These are phyloP conservation scores for Zapus hudsonius DNA, from an alignment of 2,113 vertebrate species.

Conservation along the genomic window DNA sequence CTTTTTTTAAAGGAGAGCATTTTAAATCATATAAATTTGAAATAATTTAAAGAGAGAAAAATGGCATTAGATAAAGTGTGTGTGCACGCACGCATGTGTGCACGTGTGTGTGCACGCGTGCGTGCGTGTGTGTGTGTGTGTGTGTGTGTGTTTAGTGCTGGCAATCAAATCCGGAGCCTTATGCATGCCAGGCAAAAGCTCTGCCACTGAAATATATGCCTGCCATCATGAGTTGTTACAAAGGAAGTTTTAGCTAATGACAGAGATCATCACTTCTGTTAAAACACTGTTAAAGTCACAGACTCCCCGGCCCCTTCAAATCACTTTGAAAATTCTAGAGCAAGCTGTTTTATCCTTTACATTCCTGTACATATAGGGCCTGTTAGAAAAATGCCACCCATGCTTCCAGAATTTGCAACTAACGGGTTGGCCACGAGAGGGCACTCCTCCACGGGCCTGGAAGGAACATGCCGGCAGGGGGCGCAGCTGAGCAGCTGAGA, in stretches of 20 bases:
- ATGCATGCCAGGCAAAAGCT: background rate
- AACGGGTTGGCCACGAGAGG: slow-evolving; percentile 55
- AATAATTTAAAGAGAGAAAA: background rate
- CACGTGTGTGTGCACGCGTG: background rate
- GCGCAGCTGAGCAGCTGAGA: background rate
- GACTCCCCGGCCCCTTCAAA: background rate
- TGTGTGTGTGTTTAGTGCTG: too few relatives aligned
- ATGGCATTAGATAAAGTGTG: too few relatives aligned
- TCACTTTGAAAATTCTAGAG: slow-evolving; percentile 38
- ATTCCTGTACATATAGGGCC: background rate
- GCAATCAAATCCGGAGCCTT: background rate
- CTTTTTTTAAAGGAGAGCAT: background rate
- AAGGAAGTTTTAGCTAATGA: slow-evolving; percentile 25
- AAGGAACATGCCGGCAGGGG: rapidly evolving
- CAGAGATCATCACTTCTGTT: background rate
- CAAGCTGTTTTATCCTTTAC: background rate
- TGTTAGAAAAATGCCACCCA: background rate
- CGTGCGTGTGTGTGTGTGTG: background rate
- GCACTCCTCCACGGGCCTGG: slow-evolving; percentile 28
- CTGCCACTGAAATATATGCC: too few relatives aligned
- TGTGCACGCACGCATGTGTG: background rate
- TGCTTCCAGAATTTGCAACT: background rate
- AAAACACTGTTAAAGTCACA: slow-evolving; percentile 25
- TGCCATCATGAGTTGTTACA: background rate
- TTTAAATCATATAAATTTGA: background rate